A percentile compares a stretch with the other conserved stretches of the same genome.
These are phyloP conservation scores for Hypotaenidia okinawae DNA, from an alignment of 2,797 vertebrate genomes.

Conservation along the genomic window DNA sequence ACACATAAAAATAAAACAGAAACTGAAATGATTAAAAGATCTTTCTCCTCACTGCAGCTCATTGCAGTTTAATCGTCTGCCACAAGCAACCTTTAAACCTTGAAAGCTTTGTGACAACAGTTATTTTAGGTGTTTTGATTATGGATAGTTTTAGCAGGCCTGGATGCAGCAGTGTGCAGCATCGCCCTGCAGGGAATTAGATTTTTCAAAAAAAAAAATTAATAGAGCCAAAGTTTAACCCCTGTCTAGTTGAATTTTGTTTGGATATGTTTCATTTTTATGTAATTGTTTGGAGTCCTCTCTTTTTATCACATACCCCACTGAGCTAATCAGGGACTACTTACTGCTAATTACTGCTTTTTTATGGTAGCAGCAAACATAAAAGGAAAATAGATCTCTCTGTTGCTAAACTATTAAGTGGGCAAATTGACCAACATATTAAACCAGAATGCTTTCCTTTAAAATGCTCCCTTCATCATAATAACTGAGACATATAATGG, in stretches of 20 bases:
- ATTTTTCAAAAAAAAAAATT: fast-evolving
- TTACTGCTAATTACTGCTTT: constrained; percentile 1
- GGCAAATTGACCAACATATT: not conserved
- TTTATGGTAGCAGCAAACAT: not conserved
- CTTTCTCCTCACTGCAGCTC: not conserved
- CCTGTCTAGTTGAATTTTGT: not conserved
- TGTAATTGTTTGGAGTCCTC: not conserved
- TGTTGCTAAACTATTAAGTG: not conserved
- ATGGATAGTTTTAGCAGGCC: not conserved
- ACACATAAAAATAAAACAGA: not conserved
- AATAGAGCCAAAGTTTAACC: not conserved
- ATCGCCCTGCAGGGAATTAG: not conserved
- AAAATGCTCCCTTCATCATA: not conserved
- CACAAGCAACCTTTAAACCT: not conserved
- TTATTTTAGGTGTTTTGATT: not conserved
- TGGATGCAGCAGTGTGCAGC: not conserved
- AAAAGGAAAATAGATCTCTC: not conserved
- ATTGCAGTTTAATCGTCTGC: not conserved
- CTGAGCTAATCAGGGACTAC: not conserved
- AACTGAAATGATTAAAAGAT: not conserved
- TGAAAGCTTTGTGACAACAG: not conserved
- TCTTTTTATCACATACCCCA: not conserved
- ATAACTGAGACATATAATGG: not conserved
- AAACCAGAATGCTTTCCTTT: not conserved
- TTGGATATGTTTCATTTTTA: not conserved